phyloP scores from a whole-genome alignment of 2,797 vertebrate genomes.

The Syngnathus acus region DNA sequence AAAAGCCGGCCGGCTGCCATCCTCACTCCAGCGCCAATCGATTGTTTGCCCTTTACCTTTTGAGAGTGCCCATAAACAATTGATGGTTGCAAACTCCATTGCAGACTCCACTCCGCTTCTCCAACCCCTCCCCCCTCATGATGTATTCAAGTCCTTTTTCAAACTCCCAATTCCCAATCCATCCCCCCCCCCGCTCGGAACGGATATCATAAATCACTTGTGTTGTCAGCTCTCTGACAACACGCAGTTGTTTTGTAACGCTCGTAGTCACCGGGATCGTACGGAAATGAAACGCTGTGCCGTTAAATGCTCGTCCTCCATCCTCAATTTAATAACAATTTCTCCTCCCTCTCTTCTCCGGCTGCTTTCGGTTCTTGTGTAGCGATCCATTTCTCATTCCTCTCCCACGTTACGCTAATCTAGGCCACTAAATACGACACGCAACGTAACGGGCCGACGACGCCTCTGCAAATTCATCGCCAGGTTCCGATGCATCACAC shows the following conservation, averaged over 20 bases:
- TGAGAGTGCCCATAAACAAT: constrained; percentile 49
- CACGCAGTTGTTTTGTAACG: constrained; percentile 18
- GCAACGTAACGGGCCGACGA: constrained; percentile 38
- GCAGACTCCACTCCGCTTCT: constrained; percentile 21
- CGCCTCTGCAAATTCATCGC: constrained; percentile 20
- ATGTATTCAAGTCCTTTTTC: constrained; percentile 33
- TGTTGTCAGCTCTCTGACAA: constrained; percentile 42
- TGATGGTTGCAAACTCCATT: constrained; percentile 25
- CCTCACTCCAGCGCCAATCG: constrained; percentile 73
- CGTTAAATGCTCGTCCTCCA: background rate
- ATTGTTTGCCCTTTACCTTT: constrained; percentile 54
- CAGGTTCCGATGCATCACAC: constrained; percentile 27
- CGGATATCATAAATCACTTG: constrained; percentile 33
- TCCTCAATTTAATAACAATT: constrained; percentile 15
- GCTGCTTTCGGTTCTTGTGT: background rate
- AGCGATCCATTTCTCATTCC: constrained; percentile 1
- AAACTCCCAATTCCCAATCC: constrained; percentile 15
- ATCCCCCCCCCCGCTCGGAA: constrained; percentile 19
- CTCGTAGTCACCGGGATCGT: too few relatives aligned
- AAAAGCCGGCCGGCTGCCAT: constrained; percentile 67
- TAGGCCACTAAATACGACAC: constrained; percentile 32
- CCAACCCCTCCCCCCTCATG: constrained; percentile 10
- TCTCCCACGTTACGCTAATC: constrained; percentile 29
- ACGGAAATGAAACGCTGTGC: background rate
- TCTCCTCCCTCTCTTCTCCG: constrained; percentile 9